Conservation (phyloP, 2,797 vertebrate genomes). For the Onychomys leucogaster region DNA sequence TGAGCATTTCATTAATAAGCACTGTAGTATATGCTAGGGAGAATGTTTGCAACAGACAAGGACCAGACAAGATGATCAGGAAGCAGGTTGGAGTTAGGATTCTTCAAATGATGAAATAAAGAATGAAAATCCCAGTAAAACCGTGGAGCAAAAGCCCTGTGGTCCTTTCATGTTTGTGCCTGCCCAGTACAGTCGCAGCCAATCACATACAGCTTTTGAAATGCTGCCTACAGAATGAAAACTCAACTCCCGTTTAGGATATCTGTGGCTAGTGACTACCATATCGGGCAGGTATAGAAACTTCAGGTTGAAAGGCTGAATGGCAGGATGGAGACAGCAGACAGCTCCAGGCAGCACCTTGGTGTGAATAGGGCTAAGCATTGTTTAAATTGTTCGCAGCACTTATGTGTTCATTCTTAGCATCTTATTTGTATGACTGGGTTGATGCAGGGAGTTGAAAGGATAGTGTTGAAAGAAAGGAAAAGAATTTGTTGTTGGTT, state of each 20-base stretch:
- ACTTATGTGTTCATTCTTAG: not conserved
- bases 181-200: not conserved
- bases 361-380: not conserved
- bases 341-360: not conserved
- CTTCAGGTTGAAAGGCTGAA: not conserved
- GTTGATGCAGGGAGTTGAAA: not conserved
- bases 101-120: not conserved
- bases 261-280: not conserved
- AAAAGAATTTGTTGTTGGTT: not conserved
- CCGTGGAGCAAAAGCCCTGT: not conserved
- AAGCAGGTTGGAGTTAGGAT: not conserved
- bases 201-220: not conserved
- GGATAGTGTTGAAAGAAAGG: not conserved
- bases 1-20: not conserved
- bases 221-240: not conserved
- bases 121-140: not conserved
- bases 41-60: not conserved
- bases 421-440: not conserved
- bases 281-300: not conserved
- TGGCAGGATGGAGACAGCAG: not conserved
- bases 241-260: not conserved
- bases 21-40: too few relatives aligned
- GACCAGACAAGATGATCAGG: not conserved
- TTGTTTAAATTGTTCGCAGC: not conserved
- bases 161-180: not conserved